phyloP scores from a whole-genome alignment of 2,113 vertebrate genomes.

The Hippocampus abdominalis region DNA sequence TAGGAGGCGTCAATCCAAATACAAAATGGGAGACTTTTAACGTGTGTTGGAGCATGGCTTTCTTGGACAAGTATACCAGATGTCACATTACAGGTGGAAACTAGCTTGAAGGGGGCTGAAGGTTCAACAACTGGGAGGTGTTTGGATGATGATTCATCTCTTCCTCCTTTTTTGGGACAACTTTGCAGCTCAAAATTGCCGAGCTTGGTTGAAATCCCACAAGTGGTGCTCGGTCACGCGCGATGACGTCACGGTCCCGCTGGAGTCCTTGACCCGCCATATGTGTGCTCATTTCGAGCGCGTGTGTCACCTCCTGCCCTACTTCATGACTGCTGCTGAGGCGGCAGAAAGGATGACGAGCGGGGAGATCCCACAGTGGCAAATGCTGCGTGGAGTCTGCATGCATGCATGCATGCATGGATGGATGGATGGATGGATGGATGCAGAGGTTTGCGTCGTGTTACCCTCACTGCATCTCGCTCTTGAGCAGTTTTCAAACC shows the following conservation, averaged over 20 bases:
- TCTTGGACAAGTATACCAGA: too few relatives aligned
- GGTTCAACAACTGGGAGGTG: too few relatives aligned
- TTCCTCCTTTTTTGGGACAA: background rate
- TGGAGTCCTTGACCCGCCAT: slow-evolving; percentile 6
- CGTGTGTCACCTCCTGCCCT: slow-evolving; percentile 52
- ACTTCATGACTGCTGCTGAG: slow-evolving; percentile 64
- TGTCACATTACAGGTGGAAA: too few relatives aligned
- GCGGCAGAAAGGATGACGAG: slow-evolving; percentile 55
- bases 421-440: slow-evolving; percentile 21
- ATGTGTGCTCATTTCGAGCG: slow-evolving; percentile 5
- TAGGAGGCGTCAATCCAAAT: too few relatives aligned
- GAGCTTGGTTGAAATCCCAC: background rate
- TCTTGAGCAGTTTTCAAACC: background rate
- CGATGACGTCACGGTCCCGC: background rate
- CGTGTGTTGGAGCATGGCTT: too few relatives aligned
- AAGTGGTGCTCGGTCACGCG: background rate
- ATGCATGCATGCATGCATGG: slow-evolving; percentile 21
- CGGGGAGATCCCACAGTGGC: slow-evolving; percentile 61
- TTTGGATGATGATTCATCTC: too few relatives aligned
- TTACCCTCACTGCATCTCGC: background rate
- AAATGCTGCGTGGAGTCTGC: slow-evolving; percentile 26
- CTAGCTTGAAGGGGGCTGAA: too few relatives aligned
- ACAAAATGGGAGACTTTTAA: too few relatives aligned
- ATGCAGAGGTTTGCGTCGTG: background rate
- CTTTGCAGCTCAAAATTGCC: background rate